phyloP scores from a whole-genome alignment of 2,113 vertebrate species.

The Porphyrio hochstetteri region DNA sequence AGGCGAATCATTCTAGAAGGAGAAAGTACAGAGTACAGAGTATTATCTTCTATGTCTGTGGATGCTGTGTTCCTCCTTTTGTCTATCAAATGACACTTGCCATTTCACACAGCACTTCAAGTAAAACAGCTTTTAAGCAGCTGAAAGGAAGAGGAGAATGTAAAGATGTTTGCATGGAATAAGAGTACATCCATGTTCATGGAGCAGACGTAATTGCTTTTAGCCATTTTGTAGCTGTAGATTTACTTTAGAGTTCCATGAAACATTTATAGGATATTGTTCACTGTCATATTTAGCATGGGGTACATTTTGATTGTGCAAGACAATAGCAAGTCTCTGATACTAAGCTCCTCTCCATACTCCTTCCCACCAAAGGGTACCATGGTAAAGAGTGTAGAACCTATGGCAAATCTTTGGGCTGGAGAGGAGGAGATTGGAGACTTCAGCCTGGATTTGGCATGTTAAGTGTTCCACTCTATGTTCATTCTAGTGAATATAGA shows the following conservation, averaged over 20 bases:
- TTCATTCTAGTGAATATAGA: not conserved
- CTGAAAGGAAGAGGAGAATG: not conserved
- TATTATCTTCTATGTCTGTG: not conserved
- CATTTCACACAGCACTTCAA: not conserved
- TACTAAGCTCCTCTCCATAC: not conserved
- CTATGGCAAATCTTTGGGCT: not conserved
- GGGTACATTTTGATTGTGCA: not conserved
- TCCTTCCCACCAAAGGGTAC: not conserved
- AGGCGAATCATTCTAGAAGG: slow-evolving; percentile 78
- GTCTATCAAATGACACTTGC: not conserved
- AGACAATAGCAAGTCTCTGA: not conserved
- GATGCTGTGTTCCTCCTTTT: not conserved
- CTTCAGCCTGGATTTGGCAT: not conserved
- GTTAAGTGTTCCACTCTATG: not conserved
- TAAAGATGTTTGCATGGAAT: not conserved
- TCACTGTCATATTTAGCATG: not conserved
- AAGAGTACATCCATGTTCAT: not conserved
- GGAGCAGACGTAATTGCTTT: not conserved
- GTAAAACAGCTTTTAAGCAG: not conserved
- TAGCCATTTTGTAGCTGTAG: not conserved
- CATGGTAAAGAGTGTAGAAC: not conserved
- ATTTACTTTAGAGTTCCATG: not conserved
- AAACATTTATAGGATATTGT: not conserved
- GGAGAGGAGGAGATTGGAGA: not conserved
- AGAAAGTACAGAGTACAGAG: not conserved